These are phyloP conservation scores for Bursaphelenchus okinawaensis DNA, from an alignment of 2,888 invertebrate genomes.

Conservation along the genomic window DNA sequence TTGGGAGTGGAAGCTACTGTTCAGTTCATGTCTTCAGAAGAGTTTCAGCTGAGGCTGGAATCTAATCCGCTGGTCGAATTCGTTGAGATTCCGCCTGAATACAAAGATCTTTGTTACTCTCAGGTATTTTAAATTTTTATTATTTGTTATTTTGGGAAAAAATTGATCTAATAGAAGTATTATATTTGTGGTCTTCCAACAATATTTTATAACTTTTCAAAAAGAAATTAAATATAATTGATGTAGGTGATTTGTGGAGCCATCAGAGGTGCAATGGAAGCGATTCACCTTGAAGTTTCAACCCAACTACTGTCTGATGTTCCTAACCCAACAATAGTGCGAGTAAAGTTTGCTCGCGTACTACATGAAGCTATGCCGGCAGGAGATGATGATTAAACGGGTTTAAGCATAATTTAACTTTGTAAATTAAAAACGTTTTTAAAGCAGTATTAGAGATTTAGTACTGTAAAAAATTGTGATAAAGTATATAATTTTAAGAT, in stretches of 20 bases:
- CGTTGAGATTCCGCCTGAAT: slow-evolving; percentile 79
- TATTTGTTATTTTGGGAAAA: too few relatives aligned
- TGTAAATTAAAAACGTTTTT: slow-evolving; percentile 5
- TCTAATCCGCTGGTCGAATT: slow-evolving; percentile 87
- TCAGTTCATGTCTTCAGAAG: slow-evolving; percentile 59
- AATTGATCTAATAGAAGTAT: too few relatives aligned
- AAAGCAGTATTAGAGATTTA: too few relatives aligned
- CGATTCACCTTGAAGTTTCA: slow-evolving; percentile 67
- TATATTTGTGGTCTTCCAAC: too few relatives aligned
- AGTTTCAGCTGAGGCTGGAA: slow-evolving; percentile 91
- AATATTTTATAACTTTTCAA: too few relatives aligned
- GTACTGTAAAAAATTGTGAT: too few relatives aligned
- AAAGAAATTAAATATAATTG: background rate
- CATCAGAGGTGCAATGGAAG: slow-evolving; percentile 85
- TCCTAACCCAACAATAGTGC: slow-evolving; percentile 72
- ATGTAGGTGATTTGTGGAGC: slow-evolving; percentile 73
- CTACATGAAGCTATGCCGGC: slow-evolving; percentile 95
- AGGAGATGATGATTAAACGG: slow-evolving; percentile 72
- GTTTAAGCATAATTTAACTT: background rate
- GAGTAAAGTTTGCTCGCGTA: slow-evolving; percentile 86
- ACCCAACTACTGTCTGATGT: slow-evolving; percentile 37
- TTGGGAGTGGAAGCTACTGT: slow-evolving; percentile 43
- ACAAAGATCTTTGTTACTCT: slow-evolving; percentile 63
- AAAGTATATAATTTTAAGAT: too few relatives aligned
- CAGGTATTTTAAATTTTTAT: slow-evolving; percentile 60